These are phyloP conservation scores for Apeltes quadracus DNA, from an alignment of 2,113 vertebrate genomes.

Conservation along the genomic window DNA sequence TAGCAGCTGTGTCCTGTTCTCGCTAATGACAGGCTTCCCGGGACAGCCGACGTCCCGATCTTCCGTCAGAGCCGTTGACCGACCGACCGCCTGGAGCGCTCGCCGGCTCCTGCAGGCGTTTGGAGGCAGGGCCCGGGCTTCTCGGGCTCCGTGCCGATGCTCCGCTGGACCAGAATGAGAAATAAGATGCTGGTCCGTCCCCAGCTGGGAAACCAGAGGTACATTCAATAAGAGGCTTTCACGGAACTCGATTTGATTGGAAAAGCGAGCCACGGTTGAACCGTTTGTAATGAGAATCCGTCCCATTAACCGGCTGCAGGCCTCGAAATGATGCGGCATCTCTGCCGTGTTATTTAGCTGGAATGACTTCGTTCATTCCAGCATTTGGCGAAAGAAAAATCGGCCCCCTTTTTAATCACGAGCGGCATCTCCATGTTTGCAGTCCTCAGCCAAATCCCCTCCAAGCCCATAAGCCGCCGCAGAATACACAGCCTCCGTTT, in stretches of 20 bases:
- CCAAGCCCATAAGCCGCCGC: conserved; percentile 21
- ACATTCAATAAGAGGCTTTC: conserved; percentile 40
- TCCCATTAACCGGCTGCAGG: conserved; percentile 46
- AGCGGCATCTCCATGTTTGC: conserved; percentile 18
- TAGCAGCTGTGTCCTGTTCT: conserved; percentile 37
- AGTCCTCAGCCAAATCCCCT: conserved; percentile 15
- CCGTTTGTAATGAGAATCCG: conserved; percentile 51
- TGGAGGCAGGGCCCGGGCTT: conserved; percentile 17
- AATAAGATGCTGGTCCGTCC: conserved; percentile 18
- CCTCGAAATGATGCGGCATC: conserved; percentile 39
- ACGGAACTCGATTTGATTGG: conserved; percentile 43
- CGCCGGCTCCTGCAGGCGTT: conserved; percentile 28
- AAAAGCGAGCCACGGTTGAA: conserved; percentile 30
- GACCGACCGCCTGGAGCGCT: conserved; percentile 24
- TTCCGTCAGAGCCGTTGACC: conserved; percentile 54
- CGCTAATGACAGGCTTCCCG: conserved; percentile 53
- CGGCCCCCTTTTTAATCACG: conserved; percentile 20
- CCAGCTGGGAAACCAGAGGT: conserved; percentile 3
- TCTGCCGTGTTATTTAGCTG: conserved; percentile 46
- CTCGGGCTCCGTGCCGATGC: not conserved
- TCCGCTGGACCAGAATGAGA: conserved; percentile 36
- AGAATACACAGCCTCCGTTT: not conserved
- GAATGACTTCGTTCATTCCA: conserved; percentile 40
- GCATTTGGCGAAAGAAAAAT: conserved; percentile 9
- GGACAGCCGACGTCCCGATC: conserved; percentile 44